Evolutionary conservation across 2,888 invertebrate species (phyloP), one percentile per base, ranked within the genome.

Genomic region (Noctuana brunneofusca): DNA sequence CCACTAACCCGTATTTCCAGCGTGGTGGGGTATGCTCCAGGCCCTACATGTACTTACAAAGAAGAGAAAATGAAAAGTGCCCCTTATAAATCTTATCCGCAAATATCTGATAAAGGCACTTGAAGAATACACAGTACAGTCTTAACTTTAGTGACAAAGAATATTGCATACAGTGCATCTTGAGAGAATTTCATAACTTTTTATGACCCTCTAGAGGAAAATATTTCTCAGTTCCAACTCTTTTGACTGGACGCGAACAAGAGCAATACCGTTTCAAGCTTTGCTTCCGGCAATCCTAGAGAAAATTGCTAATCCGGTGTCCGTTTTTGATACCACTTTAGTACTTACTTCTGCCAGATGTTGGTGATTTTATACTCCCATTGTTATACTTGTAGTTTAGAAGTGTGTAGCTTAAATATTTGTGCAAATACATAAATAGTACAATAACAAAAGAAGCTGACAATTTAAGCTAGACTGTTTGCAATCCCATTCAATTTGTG

Each of bases 141-240:
- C 24, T 8, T 22, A 62, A 62, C 46, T 63, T 55, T 4, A 27
- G n/a, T 41, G 56, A 43, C 9, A 50, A 56, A 41, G 62, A 50
- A 63, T 56, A 55, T 63, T 63, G 56, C 50, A 56, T 50, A 41
- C 41, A 30, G 22, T 63, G 62, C 56, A 63, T 56, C 55, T 55
- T 43, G 55, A 22, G 41, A 56, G 14, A 63, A 56, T 63, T 63
- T 63, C 62, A 63, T 63, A 63, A 63, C 62, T 63, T 56, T 63
- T 63, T 63, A 63, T 63, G 20, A 16, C 50, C 8, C 63, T 35
- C 55, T 11, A 38, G 55, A 38, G 63, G 9, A 63, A 56, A 63
- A 62, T 63, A 56, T 63, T 43, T 56, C 49, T 48, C 9, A 30
- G 20, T 22, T 35, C 32, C 46, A 49, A 54, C 38, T 50, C 56